Evolutionary conservation across 2,888 invertebrate species (phyloP).

Genomic region (Rhodophaea formosa): DNA sequence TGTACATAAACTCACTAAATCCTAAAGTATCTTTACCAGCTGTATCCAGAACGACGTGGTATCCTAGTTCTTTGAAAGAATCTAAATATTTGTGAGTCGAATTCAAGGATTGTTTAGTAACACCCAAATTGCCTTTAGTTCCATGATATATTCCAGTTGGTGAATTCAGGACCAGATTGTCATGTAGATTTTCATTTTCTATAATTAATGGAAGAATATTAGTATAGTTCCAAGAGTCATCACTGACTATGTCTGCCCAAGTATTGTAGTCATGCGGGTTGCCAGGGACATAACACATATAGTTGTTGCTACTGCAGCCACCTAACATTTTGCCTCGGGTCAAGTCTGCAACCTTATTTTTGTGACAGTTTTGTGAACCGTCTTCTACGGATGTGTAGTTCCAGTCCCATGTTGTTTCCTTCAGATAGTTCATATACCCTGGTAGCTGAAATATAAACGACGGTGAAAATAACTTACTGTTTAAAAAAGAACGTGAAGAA

Average conservation of each 20-base stretch:
- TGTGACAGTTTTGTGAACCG: constrained; percentile 1
- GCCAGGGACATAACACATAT: constrained; percentile 38
- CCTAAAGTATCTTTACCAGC: constrained; percentile 46
- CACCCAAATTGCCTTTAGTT: constrained; percentile 6
- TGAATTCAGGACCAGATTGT: constrained; percentile 1
- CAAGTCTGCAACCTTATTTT: constrained; percentile 23
- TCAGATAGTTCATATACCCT: background rate
- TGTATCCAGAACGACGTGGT: constrained; percentile 38
- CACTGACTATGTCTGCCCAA: constrained; percentile 12
- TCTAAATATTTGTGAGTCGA: constrained; percentile 31
- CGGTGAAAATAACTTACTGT: too few species aligned
- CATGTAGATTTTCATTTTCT: constrained; percentile 17
- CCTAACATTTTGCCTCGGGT: constrained; percentile 50
- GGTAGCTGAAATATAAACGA: background rate
- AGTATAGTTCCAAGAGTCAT: constrained; percentile 15
- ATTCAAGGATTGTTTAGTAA: background rate
- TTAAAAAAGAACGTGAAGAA: too few species aligned
- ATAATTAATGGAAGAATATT: constrained; percentile 17
- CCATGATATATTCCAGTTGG: constrained; percentile 8
- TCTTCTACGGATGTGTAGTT: background rate
- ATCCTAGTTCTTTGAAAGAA: constrained; percentile 47
- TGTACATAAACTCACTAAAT: constrained; percentile 38
- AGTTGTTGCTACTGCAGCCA: constrained; percentile 42
- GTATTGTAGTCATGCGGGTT: constrained; percentile 6
- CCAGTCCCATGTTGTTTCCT: background rate